Evolutionary conservation across 2,888 invertebrate species (phyloP).

Genomic region (Agapostemon virescens): DNA sequence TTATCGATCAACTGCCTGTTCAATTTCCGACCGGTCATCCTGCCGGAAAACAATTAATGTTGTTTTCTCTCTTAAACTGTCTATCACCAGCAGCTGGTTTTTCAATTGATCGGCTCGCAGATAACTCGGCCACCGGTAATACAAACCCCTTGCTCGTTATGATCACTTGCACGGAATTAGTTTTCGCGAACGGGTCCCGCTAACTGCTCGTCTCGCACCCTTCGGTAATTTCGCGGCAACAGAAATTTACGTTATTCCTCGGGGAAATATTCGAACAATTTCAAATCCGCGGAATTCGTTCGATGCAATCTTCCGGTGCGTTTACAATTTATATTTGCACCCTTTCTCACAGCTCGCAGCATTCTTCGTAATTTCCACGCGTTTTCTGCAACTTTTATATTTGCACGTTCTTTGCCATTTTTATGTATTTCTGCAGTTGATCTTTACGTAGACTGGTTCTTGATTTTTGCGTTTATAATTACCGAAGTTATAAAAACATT

Average conservation of each 20-base stretch:
- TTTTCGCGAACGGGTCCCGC: not conserved
- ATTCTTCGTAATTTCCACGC: too few species aligned
- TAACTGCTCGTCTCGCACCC: not conserved
- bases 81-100: slow-evolving; percentile 51
- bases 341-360: too few species aligned
- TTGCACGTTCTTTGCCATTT: too few species aligned
- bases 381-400: too few species aligned
- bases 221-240: not conserved
- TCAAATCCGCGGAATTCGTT: not conserved
- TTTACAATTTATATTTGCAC: not conserved
- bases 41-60: slow-evolving; percentile 50
- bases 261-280: not conserved
- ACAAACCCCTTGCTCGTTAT: slow-evolving; percentile 35
- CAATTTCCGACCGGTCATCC: slow-evolving; percentile 41
- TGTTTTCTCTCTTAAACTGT: slow-evolving; percentile 51
- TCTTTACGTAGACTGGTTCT: too few species aligned
- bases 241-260: not conserved
- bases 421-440: too few species aligned
- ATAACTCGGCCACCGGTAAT: slow-evolving; percentile 38
- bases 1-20: slow-evolving; percentile 48
- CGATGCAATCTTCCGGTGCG: not conserved
- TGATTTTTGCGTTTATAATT: too few species aligned
- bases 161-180: slow-evolving; percentile 19
- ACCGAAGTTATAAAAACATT: too few species aligned
- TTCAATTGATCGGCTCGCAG: slow-evolving; percentile 48